Base-by-base conservation (phyloP, 2,888 invertebrate species). In the Tubiluchus corallicola region DNA sequence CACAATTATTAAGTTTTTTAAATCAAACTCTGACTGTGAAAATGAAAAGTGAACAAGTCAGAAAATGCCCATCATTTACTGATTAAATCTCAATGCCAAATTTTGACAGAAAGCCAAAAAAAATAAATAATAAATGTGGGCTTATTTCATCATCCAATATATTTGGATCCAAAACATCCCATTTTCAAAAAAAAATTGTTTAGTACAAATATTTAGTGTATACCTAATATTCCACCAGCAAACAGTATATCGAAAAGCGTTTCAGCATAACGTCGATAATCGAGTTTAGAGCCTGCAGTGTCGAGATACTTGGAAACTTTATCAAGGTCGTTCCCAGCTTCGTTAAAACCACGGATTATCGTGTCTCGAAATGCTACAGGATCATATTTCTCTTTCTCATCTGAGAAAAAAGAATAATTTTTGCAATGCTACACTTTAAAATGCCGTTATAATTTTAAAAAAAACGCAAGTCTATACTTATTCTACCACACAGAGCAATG, bases 351-450 rank as follows among this genome's bases (percentile, higher is more conserved):
- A 69, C 78, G 77, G 68, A 94, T 78, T 71, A 94, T 78, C 65
- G 84, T 83, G 76, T 94, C 92, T 72, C 94, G 81, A 75, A 94
- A 94, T 70, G 88, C 90, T 70, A 79, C 77, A 68, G 92, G 90
- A 75, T 94, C 92, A 77, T 88, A 90, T 74, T 92, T 94, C 79
- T 94, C 92, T 80, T 85, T 92, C 81, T 92, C 92, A 92, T 92
- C 92, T 88, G 68, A 40, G 29, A 29, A 9, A n/a, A 29, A n/a
- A 29, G n/a, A n/a, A n/a, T n/a, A n/a, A n/a, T n/a, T n/a, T n/a
- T n/a, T n/a, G n/a, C n/a, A n/a, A n/a, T n/a, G n/a, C n/a, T n/a
- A n/a, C n/a, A n/a, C n/a, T n/a, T n/a, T n/a, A n/a, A n/a, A n/a
- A n/a, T n/a, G n/a, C n/a, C n/a, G n/a, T n/a, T n/a, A n/a, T n/a